Percentiles rank a stretch among this genome's conserved stretches.
These are phyloP conservation scores for Brachionus asplanchnoidis DNA, from an alignment of 1,140 invertebrate genomes.

Conservation along the genomic window DNA sequence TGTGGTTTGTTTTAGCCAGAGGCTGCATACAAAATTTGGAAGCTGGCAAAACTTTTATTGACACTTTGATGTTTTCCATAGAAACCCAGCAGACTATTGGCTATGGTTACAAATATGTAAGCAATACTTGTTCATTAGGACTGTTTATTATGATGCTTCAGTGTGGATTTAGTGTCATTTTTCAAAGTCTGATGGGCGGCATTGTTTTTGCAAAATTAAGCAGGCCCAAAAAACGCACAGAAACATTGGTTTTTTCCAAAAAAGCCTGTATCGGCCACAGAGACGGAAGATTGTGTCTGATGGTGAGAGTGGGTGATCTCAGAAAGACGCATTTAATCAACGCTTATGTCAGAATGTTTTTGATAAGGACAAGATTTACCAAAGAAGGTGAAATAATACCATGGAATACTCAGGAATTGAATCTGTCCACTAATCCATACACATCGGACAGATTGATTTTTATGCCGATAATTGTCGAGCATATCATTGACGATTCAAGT, in stretches of 20 bases:
- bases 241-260: slow-evolving; percentile 53
- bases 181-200: slow-evolving; percentile 51
- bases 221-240: slow-evolving; percentile 50
- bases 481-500: slow-evolving; percentile 4
- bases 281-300: slow-evolving; percentile 64
- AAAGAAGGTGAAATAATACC: slow-evolving; percentile 44
- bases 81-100: slow-evolving; percentile 35
- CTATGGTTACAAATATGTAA: slow-evolving; percentile 55
- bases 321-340: slow-evolving; percentile 49
- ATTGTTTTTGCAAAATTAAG: slow-evolving; percentile 52
- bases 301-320: slow-evolving; percentile 49
- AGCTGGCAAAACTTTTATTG: not conserved
- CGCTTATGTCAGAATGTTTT: slow-evolving; percentile 44
- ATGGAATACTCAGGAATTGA: slow-evolving; percentile 46
- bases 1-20: not conserved
- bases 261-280: slow-evolving; percentile 61
- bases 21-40: not conserved
- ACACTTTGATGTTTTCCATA: not conserved
- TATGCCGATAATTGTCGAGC: slow-evolving; percentile 34
- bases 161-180: slow-evolving; percentile 56
- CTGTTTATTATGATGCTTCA: slow-evolving; percentile 50
- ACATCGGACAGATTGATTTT: slow-evolving; percentile 35
- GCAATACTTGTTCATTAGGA: slow-evolving; percentile 53
- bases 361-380: slow-evolving; percentile 44
- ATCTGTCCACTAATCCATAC: not conserved